Conservation (phyloP, 2,888 invertebrate species). For the Melanophora roralis region DNA sequence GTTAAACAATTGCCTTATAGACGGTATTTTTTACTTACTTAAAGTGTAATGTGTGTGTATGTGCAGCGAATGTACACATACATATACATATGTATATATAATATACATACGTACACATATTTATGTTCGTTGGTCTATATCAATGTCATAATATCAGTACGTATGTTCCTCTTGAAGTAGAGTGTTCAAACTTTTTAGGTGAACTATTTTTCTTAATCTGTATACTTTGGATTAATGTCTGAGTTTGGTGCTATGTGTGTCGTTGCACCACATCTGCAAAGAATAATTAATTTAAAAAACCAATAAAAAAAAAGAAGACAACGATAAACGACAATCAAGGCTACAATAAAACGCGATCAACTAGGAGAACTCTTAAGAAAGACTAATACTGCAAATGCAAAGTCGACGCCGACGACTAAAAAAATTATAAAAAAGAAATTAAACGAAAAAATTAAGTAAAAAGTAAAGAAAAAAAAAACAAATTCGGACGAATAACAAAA, state of each 20-base stretch:
- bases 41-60: too few relatives aligned
- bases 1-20: too few relatives aligned
- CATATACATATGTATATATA: too few relatives aligned
- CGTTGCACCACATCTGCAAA: slow-evolving; percentile 46
- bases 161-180: too few relatives aligned
- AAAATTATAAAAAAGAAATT: slow-evolving; percentile 51
- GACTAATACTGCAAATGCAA: too few relatives aligned
- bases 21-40: too few relatives aligned
- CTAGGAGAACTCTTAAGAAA: slow-evolving; percentile 42
- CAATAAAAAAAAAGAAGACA: slow-evolving; percentile 27
- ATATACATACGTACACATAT: too few relatives aligned
- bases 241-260: background rate
- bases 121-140: too few relatives aligned
- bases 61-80: too few relatives aligned
- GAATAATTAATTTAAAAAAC: slow-evolving; percentile 43
- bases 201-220: slow-evolving; percentile 19
- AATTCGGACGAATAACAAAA: slow-evolving; percentile 58
- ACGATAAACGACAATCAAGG: slow-evolving; percentile 52
- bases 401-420: too few relatives aligned
- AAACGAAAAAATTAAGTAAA: slow-evolving; percentile 59
- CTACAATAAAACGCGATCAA: slow-evolving; percentile 40
- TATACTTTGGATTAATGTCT: background rate
- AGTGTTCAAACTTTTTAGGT: slow-evolving; percentile 10
- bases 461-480: slow-evolving; percentile 50
- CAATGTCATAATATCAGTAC: too few relatives aligned